phyloP scores from a whole-genome alignment of 1,140 invertebrate species.

The Eupristina koningsbergeri region DNA sequence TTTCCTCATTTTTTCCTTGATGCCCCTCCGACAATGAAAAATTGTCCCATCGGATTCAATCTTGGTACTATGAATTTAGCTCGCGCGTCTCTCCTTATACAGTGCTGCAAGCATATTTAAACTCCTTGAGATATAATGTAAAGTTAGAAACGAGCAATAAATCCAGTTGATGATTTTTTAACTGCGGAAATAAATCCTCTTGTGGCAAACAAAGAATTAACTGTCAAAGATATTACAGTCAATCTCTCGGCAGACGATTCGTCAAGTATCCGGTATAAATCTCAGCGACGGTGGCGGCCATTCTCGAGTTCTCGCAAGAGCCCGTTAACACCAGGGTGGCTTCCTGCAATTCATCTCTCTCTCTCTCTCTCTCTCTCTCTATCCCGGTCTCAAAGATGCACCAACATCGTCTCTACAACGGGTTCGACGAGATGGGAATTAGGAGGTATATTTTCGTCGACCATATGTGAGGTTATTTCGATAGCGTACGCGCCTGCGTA shows the following conservation, averaged over 20 bases:
- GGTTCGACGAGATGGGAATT: constrained; percentile 68
- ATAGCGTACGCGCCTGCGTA: constrained; percentile 51
- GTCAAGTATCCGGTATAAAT: constrained; percentile 50
- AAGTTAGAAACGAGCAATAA: constrained; percentile 38
- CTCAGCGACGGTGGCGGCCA: background rate
- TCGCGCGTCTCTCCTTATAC: background rate
- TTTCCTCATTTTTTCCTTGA: background rate
- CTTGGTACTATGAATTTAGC: background rate
- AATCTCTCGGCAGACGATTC: constrained; percentile 45
- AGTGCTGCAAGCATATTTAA: constrained; percentile 27
- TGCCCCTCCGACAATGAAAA: background rate
- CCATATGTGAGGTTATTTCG: constrained; percentile 73
- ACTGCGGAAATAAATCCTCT: constrained; percentile 41
- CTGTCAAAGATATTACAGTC: constrained; percentile 28
- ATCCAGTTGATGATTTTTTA: constrained; percentile 47
- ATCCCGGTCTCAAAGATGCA: constrained; percentile 18
- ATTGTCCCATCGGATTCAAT: constrained; percentile 4
- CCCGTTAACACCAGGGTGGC: constrained; percentile 45
- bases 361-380: background rate
- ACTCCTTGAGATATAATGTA: constrained; percentile 20
- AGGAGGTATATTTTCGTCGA: constrained; percentile 72
- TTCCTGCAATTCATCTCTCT: constrained; percentile 28
- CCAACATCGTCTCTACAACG: constrained; percentile 24
- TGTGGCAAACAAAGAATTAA: constrained; percentile 45
- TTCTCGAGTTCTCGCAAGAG: background rate